Base-by-base conservation (phyloP, 1,140 invertebrate species). In the Palaemon carinicauda region DNA sequence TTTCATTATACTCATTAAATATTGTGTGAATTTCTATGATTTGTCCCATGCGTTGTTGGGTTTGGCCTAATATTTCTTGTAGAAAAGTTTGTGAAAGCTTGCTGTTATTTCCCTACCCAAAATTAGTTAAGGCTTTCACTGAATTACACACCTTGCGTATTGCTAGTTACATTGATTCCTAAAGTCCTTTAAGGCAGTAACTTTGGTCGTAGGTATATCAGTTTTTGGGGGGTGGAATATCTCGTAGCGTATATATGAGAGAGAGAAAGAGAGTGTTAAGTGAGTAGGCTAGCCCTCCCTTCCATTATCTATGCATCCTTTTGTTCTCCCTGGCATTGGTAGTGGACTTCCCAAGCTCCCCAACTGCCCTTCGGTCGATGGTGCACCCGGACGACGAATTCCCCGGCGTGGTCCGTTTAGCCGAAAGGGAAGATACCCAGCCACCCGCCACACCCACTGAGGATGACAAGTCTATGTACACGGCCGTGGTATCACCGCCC, bases 281-380 rank as follows among this genome's bases (percentile, higher is more conserved):
- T 75, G 29, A 31, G 31, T 29, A 24, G 24, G 19, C 73, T 17
- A 31, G 41, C 12, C 5, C 7, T 41, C 33, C 33, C 33, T 41
- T 29, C 73, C 29, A 19, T 80, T 54, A 50, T 74, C 31, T 83
- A 52, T 27, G n/a, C 21, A 33, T 24, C 33, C n/a, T 29, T 41
- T 33, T 74, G 27, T n/a, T 2, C 27, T 14, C 27, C 31, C 0
- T 73, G 24, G 27, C 52, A 80, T 41, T 56, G 50, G 14, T 54
- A 89, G 88, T 89, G 27, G 88, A 89, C 54, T 89, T 89, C 27
- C 88, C 88, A 10, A 89, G 80, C 71, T 89, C 88, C 12, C 88
- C 88, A 12, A 84, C 81, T n/a, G 80, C 84, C 21, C 53, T 89
- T 27, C 84, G 88, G 21, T 80, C 86, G 19, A 31, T 87, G 60